Evolutionary conservation across 2,113 vertebrate genomes (phyloP), one percentile per base, ranked within the genome.

Genomic region (Microcebus griseorufus): DNA sequence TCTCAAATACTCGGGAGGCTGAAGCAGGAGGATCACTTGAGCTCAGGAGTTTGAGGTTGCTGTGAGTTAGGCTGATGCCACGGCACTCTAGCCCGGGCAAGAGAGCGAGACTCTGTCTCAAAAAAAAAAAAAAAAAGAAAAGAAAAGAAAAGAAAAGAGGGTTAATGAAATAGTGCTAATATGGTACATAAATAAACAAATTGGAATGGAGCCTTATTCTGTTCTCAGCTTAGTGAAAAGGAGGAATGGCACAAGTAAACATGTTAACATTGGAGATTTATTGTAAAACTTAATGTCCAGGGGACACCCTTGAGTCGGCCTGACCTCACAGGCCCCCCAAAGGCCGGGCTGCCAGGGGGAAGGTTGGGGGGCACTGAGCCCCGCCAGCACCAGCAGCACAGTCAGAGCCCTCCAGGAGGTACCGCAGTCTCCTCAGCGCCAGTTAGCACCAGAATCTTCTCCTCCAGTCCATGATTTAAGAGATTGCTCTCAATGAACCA

Each of bases 381-480:
- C 37, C 20, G 9, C 17, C 67, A 51, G 37, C 27, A 51, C 60
- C 60, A 39, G 60, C 7, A 3, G 22, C 17, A 53, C 20, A 0
- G 0, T 3, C 23, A 39, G 64, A 39, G 32, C 20, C n/a, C 32
- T 13, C 22, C 0, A 14, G 29, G 45, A 51, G 48, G 14, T 17
- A n/a, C 25, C 25, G 0, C 23, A 1, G 25, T 51, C 45, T 72
- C 32, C 60, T 37, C 1, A 0, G 13, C 18, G 39, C 14, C 42
- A 2, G 29, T 37, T 32, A 12, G 65, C 22, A 10, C 55, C 25
- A 72, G 83, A 79, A 14, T 39, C 32, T 67, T 34, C 70, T 14
- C 32, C 69, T 58, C 16, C 32, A 8, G 27, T 37, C 6, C 53
- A 0, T 42, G 78, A 27, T 8, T 37, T 80, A 45, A 73, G 42